These are phyloP conservation scores for Hippocampus guttulatus DNA, from an alignment of 2,113 vertebrate species.

Conservation along the genomic window DNA sequence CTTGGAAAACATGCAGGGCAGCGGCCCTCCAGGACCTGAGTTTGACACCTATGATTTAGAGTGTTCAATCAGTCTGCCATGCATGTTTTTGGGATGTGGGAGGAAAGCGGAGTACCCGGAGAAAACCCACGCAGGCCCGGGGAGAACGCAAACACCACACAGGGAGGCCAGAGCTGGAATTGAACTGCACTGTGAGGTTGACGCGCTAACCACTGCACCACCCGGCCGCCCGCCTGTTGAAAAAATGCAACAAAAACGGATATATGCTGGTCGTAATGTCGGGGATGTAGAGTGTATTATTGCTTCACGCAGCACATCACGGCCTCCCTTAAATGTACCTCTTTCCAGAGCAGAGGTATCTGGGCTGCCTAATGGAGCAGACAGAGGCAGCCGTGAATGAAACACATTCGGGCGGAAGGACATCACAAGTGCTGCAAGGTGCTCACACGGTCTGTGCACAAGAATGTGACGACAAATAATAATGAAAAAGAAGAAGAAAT, in stretches of 20 bases:
- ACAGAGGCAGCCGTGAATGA: constrained; percentile 56
- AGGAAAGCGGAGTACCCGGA: too few species aligned
- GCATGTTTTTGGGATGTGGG: too few species aligned
- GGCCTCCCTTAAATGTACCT: constrained; percentile 23
- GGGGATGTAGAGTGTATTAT: neutral
- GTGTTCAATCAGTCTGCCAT: too few species aligned
- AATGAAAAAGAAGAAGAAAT: constrained; percentile 3
- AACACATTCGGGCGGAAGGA: constrained; percentile 56
- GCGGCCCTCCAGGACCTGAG: too few species aligned
- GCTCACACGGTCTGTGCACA: constrained; percentile 47
- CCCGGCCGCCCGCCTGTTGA: neutral
- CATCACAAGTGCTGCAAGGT: constrained; percentile 48
- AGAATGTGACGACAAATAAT: constrained; percentile 57
- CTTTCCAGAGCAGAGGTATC: constrained; percentile 21
- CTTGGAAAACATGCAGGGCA: too few species aligned
- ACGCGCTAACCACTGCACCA: too few species aligned
- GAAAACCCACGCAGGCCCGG: too few species aligned
- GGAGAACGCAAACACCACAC: too few species aligned
- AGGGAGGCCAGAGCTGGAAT: too few species aligned
- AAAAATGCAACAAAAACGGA: neutral
- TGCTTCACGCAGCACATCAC: constrained; percentile 1
- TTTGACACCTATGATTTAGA: too few species aligned
- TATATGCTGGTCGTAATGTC: neutral
- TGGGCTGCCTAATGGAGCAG: constrained; percentile 51
- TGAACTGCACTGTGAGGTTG: too few species aligned